These are phyloP conservation scores for Forbesichthys agassizii DNA, from an alignment of 2,113 vertebrate species.

Conservation along the genomic window DNA sequence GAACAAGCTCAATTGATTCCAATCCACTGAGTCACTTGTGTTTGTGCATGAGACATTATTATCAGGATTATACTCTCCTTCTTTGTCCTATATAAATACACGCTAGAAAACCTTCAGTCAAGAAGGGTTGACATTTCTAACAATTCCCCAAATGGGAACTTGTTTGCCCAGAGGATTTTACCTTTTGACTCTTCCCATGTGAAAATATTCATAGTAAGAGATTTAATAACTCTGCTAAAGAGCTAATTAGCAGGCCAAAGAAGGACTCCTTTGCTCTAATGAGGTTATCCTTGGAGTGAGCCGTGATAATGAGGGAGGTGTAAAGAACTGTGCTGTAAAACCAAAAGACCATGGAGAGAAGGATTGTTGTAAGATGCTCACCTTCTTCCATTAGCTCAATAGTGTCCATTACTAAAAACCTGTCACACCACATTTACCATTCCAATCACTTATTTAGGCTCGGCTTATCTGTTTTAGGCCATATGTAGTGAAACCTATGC, in stretches of 20 bases:
- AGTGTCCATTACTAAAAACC: conserved; percentile 50
- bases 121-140: not conserved
- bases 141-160: conserved; percentile 3
- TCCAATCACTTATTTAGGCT: conserved; percentile 62
- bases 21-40: no score
- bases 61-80: not conserved
- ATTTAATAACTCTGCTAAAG: conserved; percentile 35
- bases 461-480: conserved; percentile 40
- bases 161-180: conserved; percentile 11
- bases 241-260: conserved; percentile 47
- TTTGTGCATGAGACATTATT: not conserved
- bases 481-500: conserved; percentile 36
- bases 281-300: conserved; percentile 37
- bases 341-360: conserved; percentile 28
- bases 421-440: conserved; percentile 58
- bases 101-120: not conserved
- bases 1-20: no score
- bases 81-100: not conserved
- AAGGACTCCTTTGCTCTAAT: conserved; percentile 23
- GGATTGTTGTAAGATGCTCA: conserved; percentile 35
- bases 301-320: conserved; percentile 20
- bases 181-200: conserved; percentile 8
- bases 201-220: conserved; percentile 38
- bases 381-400: conserved; percentile 57
- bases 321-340: conserved; percentile 31